These are phyloP conservation scores for Tenthredo amoena DNA, from an alignment of 2,888 invertebrate species.

Conservation along the genomic window DNA sequence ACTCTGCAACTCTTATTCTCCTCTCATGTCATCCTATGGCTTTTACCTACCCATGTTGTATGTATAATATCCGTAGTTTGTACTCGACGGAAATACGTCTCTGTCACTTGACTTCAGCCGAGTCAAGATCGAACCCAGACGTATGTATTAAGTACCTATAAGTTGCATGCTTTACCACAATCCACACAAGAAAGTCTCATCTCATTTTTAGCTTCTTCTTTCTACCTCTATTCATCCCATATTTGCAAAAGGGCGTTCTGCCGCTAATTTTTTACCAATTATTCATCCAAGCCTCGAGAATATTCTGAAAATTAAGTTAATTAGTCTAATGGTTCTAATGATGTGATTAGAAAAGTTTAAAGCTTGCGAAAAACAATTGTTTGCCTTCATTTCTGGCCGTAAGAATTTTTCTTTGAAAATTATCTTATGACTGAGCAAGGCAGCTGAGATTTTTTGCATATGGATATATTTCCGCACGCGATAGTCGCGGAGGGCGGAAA, in stretches of 20 bases:
- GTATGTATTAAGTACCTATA: not conserved
- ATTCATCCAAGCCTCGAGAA: not conserved
- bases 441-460: not conserved
- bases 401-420: not conserved
- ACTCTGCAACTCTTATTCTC: not conserved
- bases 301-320: not conserved
- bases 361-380: not conserved
- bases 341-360: not conserved
- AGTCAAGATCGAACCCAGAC: not conserved
- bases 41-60: not conserved
- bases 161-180: constrained; percentile 24
- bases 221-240: not conserved
- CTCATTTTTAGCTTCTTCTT: not conserved
- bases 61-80: not conserved
- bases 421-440: not conserved
- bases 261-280: not conserved
- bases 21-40: constrained; percentile 1
- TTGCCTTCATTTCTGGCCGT: not conserved
- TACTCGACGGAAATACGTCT: constrained; percentile 22
- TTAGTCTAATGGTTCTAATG: not conserved
- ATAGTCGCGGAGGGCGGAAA: not conserved
- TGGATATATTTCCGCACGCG: constrained; percentile 9
- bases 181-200: not conserved
- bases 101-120: constrained; percentile 27
- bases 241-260: not conserved